These are phyloP conservation scores for Megalurothrips usitatus DNA, from an alignment of 2,888 invertebrate species.

Conservation along the genomic window DNA sequence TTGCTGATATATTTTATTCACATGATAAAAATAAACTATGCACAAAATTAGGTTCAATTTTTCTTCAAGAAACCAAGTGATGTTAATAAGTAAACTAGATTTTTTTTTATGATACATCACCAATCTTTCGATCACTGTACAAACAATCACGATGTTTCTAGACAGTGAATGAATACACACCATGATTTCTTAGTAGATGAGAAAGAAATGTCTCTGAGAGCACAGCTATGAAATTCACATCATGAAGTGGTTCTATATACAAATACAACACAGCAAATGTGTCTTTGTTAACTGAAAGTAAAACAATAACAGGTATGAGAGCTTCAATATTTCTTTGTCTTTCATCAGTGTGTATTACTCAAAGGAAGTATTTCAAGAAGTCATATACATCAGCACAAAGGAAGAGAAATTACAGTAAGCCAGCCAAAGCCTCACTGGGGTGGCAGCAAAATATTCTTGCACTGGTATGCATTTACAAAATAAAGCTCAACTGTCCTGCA, in stretches of 20 bases:
- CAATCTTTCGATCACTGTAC: not conserved
- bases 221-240: not conserved
- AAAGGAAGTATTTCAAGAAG: too few relatives aligned
- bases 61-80: slow-evolving; percentile 8
- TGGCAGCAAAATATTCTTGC: slow-evolving; percentile 17
- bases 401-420: slow-evolving; percentile 8
- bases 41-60: slow-evolving; percentile 20
- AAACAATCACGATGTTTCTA: not conserved
- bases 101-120: slow-evolving; percentile 9
- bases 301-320: slow-evolving; percentile 14
- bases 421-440: slow-evolving; percentile 2
- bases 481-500: not conserved
- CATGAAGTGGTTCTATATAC: not conserved
- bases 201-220: not conserved
- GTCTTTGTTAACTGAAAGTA: not conserved
- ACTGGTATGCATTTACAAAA: not conserved
- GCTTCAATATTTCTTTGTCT: not conserved
- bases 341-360: not conserved
- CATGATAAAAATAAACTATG: slow-evolving; percentile 27
- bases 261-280: not conserved
- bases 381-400: not conserved
- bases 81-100: slow-evolving; percentile 9
- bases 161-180: not conserved
- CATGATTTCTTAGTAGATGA: not conserved
- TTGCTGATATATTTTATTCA: slow-evolving; percentile 27